Conservation (phyloP, 2,888 invertebrate species). For the Bellardia pandia region DNA sequence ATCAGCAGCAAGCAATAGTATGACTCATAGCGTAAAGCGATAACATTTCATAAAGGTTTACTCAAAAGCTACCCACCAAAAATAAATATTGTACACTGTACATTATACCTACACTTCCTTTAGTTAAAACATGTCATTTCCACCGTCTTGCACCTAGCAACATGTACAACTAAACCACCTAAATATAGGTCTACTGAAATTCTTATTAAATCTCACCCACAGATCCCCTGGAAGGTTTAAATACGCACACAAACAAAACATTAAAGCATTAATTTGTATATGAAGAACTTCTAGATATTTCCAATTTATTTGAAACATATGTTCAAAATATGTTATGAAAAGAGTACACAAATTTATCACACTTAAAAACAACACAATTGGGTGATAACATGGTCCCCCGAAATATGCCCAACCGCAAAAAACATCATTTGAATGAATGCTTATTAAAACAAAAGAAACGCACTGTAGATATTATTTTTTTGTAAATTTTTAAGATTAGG, state of each 20-base stretch:
- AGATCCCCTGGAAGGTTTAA: constrained; percentile 42
- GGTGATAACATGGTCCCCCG: constrained; percentile 33
- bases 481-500: constrained; percentile 7
- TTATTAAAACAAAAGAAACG: constrained; percentile 10
- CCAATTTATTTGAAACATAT: constrained; percentile 34
- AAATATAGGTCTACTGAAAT: neutral
- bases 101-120: neutral
- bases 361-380: neutral
- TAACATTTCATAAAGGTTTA: constrained; percentile 25
- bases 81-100: neutral
- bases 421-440: neutral
- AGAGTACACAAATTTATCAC: neutral
- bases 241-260: neutral
- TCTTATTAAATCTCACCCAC: constrained; percentile 9
- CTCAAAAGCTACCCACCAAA: constrained; percentile 20
- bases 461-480: neutral
- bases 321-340: constrained; percentile 45
- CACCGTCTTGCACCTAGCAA: neutral
- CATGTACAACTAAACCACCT: neutral
- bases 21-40: constrained; percentile 48
- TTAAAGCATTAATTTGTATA: neutral
- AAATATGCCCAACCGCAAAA: neutral
- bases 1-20: neutral
- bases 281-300: constrained; percentile 17
- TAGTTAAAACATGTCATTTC: neutral